Conservation (phyloP, 2,113 vertebrate species). For the Trogon surrucura region DNA sequence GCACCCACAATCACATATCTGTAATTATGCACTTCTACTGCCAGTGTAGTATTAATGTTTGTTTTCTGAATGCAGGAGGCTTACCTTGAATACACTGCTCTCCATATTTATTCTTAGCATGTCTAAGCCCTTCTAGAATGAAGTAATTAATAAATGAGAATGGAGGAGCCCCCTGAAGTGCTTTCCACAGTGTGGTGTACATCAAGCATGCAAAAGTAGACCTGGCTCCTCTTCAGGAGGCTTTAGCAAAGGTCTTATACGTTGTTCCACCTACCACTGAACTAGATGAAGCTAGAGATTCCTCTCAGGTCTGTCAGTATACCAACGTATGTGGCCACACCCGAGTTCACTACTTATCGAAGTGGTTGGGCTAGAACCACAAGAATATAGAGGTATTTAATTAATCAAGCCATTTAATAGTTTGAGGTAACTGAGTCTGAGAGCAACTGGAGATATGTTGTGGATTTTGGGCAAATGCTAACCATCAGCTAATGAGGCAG, state of each 20-base stretch:
- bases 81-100: background rate
- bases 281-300: background rate
- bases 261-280: background rate
- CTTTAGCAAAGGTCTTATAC: background rate
- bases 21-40: background rate
- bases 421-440: background rate
- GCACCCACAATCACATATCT: background rate
- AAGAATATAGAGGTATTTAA: background rate
- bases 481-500: background rate
- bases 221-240: background rate
- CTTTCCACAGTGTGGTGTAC: background rate
- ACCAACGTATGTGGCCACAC: background rate
- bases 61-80: background rate
- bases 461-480: background rate
- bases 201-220: background rate
- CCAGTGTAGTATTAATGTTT: background rate
- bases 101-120: background rate
- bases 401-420: background rate
- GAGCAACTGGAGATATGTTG: background rate
- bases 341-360: background rate
- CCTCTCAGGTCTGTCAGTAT: background rate
- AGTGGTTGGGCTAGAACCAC: background rate
- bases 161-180: background rate
- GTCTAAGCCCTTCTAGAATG: background rate
- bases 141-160: background rate